phyloP scores from a whole-genome alignment of 2,888 invertebrate genomes.

The Dasysyrphus albostriatus region DNA sequence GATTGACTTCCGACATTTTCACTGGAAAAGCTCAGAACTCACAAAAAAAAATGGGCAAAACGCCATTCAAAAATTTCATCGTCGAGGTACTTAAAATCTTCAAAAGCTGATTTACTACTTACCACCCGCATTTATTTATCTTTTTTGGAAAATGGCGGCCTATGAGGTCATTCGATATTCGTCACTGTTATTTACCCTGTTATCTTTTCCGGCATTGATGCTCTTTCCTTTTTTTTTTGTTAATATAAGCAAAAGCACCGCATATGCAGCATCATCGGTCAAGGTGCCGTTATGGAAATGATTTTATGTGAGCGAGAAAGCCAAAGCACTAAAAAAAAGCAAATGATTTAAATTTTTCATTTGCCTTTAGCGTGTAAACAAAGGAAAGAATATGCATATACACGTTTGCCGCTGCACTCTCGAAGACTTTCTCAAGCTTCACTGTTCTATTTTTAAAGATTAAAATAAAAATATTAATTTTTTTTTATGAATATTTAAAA shows the following conservation, averaged over 20 bases:
- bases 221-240: neutral
- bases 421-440: conserved; percentile 13
- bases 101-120: conserved; percentile 7
- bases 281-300: conserved; percentile 59
- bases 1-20: conserved; percentile 33
- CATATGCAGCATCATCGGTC: conserved; percentile 63
- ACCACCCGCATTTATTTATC: neutral
- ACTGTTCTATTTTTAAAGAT: conserved; percentile 23
- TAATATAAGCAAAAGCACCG: conserved; percentile 11
- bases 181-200: conserved; percentile 53
- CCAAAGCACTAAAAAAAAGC: conserved; percentile 35
- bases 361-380: conserved; percentile 64
- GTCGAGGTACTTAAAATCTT: neutral
- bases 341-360: conserved; percentile 68
- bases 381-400: conserved; percentile 36
- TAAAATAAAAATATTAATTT: conserved; percentile 19
- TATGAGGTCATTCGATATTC: conserved; percentile 63
- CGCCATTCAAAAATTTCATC: conserved; percentile 20
- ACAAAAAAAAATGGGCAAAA: neutral
- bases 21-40: conserved; percentile 14
- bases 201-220: conserved; percentile 41
- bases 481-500: conserved; percentile 20
- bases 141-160: conserved; percentile 18
- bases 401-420: neutral
- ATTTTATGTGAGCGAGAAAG: conserved; percentile 40